Evolutionary conservation across 2,888 invertebrate genomes (phyloP).

Genomic region (Augochlorella aurata): DNA sequence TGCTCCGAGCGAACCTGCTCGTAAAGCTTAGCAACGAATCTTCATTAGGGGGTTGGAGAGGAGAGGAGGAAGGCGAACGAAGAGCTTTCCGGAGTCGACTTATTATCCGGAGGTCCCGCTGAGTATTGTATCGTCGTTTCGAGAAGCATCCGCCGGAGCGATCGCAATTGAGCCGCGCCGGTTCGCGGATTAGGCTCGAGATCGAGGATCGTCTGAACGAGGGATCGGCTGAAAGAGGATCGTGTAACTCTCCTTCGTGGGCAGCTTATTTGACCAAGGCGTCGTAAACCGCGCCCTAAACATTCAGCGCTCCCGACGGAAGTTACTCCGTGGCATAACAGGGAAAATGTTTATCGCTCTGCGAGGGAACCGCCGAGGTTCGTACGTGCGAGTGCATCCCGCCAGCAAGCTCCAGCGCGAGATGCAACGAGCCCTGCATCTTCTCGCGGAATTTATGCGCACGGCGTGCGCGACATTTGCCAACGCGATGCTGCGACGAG

Average conservation of each 20-base stretch:
- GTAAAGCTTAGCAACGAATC: neutral
- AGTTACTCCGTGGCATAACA: neutral
- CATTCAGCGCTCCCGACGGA: slow-evolving; percentile 19
- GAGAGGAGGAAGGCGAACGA: neutral
- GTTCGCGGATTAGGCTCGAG: neutral
- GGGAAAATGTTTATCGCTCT: slow-evolving; percentile 17
- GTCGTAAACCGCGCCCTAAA: slow-evolving; percentile 14
- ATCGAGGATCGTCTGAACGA: slow-evolving; percentile 16
- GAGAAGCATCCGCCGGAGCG: neutral
- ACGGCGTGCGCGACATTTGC: neutral
- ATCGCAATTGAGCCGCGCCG: neutral
- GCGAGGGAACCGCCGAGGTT: slow-evolving; percentile 16
- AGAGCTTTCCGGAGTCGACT: neutral
- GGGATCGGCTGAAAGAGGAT: slow-evolving; percentile 17
- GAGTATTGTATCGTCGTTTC: neutral
- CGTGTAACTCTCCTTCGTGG: slow-evolving; percentile 21
- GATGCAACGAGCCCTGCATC: too few species aligned
- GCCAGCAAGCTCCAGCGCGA: too few species aligned
- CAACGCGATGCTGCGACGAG: too few species aligned
- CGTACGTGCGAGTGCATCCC: neutral
- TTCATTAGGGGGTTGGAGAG: neutral
- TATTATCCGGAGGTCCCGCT: neutral
- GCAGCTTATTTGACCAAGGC: slow-evolving; percentile 36
- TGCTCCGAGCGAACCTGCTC: neutral
- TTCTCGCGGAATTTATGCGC: slow-evolving; percentile 16